phyloP scores from a whole-genome alignment of 23 tunicate species.

The Diplosoma virens region DNA sequence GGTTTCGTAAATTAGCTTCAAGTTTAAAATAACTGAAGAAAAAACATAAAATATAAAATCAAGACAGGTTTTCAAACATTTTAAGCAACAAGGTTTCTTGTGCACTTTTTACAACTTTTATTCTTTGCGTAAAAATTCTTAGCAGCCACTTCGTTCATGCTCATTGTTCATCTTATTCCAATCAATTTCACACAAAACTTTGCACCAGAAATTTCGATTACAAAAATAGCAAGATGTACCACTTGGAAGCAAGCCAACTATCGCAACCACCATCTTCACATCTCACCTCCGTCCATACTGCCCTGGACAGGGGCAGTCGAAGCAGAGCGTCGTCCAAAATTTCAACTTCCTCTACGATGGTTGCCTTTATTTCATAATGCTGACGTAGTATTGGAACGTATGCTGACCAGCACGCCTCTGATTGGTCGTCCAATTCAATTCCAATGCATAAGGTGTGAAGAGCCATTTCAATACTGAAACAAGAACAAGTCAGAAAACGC shows the following conservation, averaged over 20 bases:
- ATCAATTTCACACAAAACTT: too few relatives aligned
- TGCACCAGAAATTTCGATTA: background rate
- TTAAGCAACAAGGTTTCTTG: too few relatives aligned
- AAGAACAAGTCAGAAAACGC: background rate
- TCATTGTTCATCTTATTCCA: too few relatives aligned
- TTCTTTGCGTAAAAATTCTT: too few relatives aligned
- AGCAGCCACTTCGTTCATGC: too few relatives aligned
- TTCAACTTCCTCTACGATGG: constrained; percentile 24
- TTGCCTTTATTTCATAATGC: constrained; percentile 23
- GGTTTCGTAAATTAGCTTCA: too few relatives aligned
- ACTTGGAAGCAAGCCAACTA: too few relatives aligned
- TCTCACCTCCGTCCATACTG: constrained; percentile 63
- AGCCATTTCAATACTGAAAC: constrained; percentile 59
- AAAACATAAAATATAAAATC: too few relatives aligned
- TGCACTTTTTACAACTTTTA: too few relatives aligned
- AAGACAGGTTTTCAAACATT: too few relatives aligned
- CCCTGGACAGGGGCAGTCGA: constrained; percentile 56
- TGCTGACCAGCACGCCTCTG: constrained; percentile 58
- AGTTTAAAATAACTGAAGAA: too few relatives aligned
- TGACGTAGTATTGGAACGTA: constrained; percentile 62
- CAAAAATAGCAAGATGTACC: background rate
- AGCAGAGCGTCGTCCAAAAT: constrained; percentile 51
- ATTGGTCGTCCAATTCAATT: constrained; percentile 53
- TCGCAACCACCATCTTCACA: too few relatives aligned
- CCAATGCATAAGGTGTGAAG: constrained; percentile 78